A percentile compares a stretch with the other conserved stretches of the same genome.
phyloP scores from a whole-genome alignment of 1,140 invertebrate species.

The Magallana angulata region DNA sequence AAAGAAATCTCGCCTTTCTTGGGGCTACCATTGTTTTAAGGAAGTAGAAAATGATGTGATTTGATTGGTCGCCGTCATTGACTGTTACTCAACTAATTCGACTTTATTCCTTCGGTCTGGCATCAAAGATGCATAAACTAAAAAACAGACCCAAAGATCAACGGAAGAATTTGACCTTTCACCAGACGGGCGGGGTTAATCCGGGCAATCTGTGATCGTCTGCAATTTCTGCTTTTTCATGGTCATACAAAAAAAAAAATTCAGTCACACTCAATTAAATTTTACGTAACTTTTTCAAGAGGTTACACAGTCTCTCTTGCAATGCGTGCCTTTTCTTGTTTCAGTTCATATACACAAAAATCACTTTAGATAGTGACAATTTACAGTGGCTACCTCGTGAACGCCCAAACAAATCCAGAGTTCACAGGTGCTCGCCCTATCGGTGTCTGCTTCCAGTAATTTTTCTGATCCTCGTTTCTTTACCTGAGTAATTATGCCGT shows the following conservation, averaged over 20 bases:
- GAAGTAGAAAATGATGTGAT: slow-evolving; percentile 12
- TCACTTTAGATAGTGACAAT: not conserved
- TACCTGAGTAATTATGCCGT: not conserved
- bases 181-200: no score
- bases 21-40: not conserved
- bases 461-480: not conserved
- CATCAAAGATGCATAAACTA: no score
- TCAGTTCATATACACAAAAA: not conserved
- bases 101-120: no score
- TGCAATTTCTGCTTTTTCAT: not conserved
- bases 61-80: slow-evolving; percentile 3
- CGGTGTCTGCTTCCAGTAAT: not conserved
- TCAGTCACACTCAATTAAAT: no score
- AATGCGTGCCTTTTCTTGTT: not conserved
- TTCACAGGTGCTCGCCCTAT: not conserved
- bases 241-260: not conserved
- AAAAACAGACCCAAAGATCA: no score
- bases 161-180: no score
- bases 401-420: not conserved
- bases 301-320: not conserved
- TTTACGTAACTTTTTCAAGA: not conserved
- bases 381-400: not conserved
- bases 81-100: no score
- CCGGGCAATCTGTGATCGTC: no score
- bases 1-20: not conserved